A percentile compares a stretch with the other conserved stretches of the same genome.
Conservation (phyloP, 2,113 vertebrate species). For the Cranoglanis bouderius region DNA sequence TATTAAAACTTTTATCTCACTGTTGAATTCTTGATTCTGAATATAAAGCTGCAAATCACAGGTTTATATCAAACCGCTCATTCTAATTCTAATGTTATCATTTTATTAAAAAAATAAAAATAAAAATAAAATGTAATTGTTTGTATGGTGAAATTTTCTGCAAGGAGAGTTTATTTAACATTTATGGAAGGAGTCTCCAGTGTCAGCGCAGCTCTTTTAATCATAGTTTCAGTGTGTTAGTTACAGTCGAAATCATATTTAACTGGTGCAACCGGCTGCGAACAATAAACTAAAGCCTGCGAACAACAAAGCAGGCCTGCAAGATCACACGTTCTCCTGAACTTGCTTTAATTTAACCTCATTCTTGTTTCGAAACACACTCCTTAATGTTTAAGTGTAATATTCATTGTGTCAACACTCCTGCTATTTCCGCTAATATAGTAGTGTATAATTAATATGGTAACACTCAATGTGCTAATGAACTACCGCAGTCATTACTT, state of each 20-base stretch:
- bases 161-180: too few species aligned
- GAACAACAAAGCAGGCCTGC: neutral
- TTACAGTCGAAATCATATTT: neutral
- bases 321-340: neutral
- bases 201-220: neutral
- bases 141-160: too few species aligned
- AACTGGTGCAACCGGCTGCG: neutral
- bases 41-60: neutral
- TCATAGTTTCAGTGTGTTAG: neutral
- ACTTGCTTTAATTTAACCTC: neutral
- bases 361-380: neutral
- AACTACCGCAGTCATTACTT: conserved; percentile 1
- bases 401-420: neutral
- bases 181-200: neutral
- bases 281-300: neutral
- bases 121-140: neutral
- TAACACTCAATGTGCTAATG: neutral
- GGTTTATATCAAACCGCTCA: neutral
- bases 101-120: neutral
- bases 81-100: neutral
- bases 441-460: conserved; percentile 7
- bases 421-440: conserved; percentile 10
- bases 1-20: neutral
- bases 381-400: neutral
- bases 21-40: neutral